These are phyloP conservation scores for Catocala fraxini DNA, from an alignment of 2,888 invertebrate species.

Conservation along the genomic window DNA sequence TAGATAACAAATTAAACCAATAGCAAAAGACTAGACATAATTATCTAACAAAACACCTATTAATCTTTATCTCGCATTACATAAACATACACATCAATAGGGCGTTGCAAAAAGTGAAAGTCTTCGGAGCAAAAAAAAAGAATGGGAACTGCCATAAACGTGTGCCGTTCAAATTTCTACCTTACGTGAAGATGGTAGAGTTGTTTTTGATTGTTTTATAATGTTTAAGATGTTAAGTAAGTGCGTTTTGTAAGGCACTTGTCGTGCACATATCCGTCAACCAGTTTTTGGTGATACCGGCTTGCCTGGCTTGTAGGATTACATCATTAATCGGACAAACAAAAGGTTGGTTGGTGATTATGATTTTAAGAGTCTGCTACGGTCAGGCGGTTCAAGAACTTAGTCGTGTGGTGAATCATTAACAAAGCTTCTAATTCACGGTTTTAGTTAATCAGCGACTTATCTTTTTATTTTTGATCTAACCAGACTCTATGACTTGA, in stretches of 20 bases:
- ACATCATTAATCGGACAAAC: conserved; percentile 1
- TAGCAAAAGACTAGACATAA: background rate
- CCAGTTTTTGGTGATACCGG: conserved; percentile 10
- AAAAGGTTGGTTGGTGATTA: background rate
- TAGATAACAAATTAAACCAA: background rate
- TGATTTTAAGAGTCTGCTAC: no score
- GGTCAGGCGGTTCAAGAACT: no score
- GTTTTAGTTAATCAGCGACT: no score
- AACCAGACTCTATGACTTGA: no score
- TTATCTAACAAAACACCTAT: conserved; percentile 10
- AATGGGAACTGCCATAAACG: conserved; percentile 23
- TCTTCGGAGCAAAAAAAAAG: conserved; percentile 35
- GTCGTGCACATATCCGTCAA: conserved; percentile 21
- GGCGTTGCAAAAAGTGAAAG: conserved; percentile 49
- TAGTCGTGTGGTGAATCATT: no score
- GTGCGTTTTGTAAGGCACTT: conserved; percentile 38
- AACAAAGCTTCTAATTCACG: no score
- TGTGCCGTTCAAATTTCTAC: conserved; percentile 12
- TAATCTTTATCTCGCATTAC: conserved; percentile 34
- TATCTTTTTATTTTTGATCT: no score
- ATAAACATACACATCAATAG: conserved; percentile 39
- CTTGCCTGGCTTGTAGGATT: conserved; percentile 7
- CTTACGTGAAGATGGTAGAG: conserved; percentile 15
- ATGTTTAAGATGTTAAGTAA: conserved; percentile 33
- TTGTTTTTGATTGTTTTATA: conserved; percentile 10